phyloP scores from a whole-genome alignment of 2,797 vertebrate species.

The Pelochelys cantorii region DNA sequence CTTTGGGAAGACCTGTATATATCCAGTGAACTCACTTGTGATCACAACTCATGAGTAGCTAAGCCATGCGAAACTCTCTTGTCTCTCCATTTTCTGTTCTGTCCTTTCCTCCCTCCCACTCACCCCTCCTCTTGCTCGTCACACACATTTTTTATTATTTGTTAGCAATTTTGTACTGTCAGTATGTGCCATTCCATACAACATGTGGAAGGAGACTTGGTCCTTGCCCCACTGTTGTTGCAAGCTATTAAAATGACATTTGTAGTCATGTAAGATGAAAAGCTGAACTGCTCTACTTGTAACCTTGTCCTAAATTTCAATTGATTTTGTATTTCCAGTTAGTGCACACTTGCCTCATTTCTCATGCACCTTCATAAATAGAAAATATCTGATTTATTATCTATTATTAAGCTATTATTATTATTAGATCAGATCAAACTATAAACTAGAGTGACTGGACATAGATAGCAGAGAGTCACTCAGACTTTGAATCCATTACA shows the following conservation, averaged over 20 bases:
- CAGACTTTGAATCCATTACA: neutral
- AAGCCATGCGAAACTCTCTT: neutral
- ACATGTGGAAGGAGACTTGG: neutral
- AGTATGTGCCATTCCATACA: neutral
- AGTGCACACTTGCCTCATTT: neutral
- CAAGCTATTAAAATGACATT: neutral
- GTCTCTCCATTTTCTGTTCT: neutral
- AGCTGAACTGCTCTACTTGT: neutral
- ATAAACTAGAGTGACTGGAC: neutral
- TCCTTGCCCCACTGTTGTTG: neutral
- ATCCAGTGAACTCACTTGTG: neutral
- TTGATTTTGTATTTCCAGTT: neutral
- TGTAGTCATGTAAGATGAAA: neutral
- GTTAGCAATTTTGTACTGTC: neutral
- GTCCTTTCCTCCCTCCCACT: neutral
- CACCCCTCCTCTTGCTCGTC: neutral
- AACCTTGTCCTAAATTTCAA: neutral
- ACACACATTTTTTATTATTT: neutral
- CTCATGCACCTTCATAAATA: neutral
- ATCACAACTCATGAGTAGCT: neutral
- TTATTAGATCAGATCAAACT: neutral
- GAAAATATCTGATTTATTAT: neutral
- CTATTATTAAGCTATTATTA: neutral
- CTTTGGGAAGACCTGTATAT: neutral
- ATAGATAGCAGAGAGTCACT: neutral